A percentile compares a stretch with the other conserved stretches of the same genome.
Conservation (phyloP, 1,140 invertebrate genomes). For the Philaenus spumarius region DNA sequence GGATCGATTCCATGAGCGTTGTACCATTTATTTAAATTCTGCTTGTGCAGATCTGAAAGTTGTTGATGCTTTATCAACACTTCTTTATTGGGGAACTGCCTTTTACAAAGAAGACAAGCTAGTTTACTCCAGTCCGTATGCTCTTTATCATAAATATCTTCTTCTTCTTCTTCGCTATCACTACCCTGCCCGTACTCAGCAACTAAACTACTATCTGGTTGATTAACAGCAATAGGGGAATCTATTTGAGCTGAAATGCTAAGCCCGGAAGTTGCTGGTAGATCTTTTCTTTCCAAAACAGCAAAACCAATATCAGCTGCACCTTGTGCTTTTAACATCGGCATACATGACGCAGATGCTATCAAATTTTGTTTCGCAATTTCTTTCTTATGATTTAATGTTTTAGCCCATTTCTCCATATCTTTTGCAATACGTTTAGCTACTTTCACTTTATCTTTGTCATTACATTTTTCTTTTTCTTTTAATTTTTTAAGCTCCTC, state of each 20-base stretch:
- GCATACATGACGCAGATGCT: constrained; percentile 42
- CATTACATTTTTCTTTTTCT: constrained; percentile 21
- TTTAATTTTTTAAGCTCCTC: constrained; percentile 35
- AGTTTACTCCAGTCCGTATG: constrained; percentile 79
- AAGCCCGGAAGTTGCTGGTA: constrained; percentile 9
- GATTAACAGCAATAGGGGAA: neutral
- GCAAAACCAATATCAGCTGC: constrained; percentile 88
- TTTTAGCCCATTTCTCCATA: constrained; percentile 96
- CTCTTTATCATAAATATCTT: constrained; percentile 20
- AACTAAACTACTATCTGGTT: constrained; percentile 44
- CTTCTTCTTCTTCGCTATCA: constrained; percentile 48
- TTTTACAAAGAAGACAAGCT: constrained; percentile 92
- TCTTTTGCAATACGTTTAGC: constrained; percentile 97
- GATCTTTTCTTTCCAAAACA: constrained; percentile 57
- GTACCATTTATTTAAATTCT: constrained; percentile 73
- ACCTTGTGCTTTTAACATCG: constrained; percentile 42
- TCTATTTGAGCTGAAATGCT: neutral
- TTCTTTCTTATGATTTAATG: constrained; percentile 95
- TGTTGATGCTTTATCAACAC: constrained; percentile 85
- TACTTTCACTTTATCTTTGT: constrained; percentile 62
- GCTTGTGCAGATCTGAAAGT: constrained; percentile 91
- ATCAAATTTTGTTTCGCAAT: constrained; percentile 59
- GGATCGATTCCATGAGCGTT: constrained; percentile 48
- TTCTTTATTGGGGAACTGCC: constrained; percentile 87
- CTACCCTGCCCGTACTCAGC: constrained; percentile 69